Conservation (phyloP, 1,140 invertebrate species). For the Rhagoletis pomonella region DNA sequence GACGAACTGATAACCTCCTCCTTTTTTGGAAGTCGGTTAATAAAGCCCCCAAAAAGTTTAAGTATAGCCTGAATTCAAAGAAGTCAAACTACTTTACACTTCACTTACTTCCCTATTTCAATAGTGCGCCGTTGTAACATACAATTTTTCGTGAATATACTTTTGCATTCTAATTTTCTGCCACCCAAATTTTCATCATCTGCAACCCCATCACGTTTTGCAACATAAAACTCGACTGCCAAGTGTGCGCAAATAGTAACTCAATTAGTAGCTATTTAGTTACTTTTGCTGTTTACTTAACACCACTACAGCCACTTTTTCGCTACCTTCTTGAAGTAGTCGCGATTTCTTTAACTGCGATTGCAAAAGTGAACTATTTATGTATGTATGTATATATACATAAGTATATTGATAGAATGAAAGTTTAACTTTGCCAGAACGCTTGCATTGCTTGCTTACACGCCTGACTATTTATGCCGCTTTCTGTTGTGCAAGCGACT, state of each 20-base stretch:
- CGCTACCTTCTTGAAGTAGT: background rate
- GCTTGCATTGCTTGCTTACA: background rate
- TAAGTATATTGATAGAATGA: conserved; percentile 46
- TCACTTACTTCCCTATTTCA: background rate
- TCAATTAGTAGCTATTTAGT: conserved; percentile 51
- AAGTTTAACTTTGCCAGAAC: no score
- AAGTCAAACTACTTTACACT: background rate
- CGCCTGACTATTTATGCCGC: conserved; percentile 18
- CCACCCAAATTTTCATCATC: no score
- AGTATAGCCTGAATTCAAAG: background rate
- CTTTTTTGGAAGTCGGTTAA: no score
- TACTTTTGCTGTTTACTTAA: conserved; percentile 37
- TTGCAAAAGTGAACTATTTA: background rate
- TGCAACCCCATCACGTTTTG: background rate
- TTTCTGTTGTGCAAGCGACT: conserved; percentile 8
- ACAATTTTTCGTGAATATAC: conserved; percentile 1
- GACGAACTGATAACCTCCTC: no score
- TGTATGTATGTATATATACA: background rate
- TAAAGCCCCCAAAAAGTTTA: no score
- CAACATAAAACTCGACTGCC: conserved; percentile 20
- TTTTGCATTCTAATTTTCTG: no score
- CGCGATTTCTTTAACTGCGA: background rate
- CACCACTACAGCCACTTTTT: background rate
- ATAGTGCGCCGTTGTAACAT: background rate
- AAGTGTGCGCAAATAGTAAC: conserved; percentile 45